Conservation (phyloP, 1,140 invertebrate species). For the Pogonognathellus flavescens region DNA sequence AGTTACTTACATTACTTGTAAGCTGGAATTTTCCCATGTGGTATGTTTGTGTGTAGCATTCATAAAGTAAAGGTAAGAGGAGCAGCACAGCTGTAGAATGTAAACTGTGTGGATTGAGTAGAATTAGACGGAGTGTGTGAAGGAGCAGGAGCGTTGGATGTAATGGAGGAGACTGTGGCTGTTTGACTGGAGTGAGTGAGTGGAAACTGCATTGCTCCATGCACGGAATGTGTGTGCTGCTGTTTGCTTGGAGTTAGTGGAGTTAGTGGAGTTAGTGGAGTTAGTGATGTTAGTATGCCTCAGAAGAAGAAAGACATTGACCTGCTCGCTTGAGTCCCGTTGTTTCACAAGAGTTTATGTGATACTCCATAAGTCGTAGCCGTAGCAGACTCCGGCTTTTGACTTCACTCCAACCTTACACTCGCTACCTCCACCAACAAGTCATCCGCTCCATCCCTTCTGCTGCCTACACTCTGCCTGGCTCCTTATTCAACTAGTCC, state of each 20-base stretch:
- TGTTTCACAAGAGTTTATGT: conserved; percentile 40
- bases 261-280: not conserved
- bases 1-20: too few relatives aligned
- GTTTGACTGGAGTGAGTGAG: conserved; percentile 1
- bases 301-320: conserved; percentile 59
- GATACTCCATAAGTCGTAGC: conserved; percentile 5
- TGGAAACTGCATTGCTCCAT: conserved; percentile 13
- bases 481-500: too few relatives aligned
- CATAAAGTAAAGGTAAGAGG: too few relatives aligned
- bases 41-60: too few relatives aligned
- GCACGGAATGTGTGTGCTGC: not conserved
- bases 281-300: conserved; percentile 33
- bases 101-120: too few relatives aligned
- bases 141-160: too few relatives aligned
- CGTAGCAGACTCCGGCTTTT: not conserved
- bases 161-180: too few relatives aligned
- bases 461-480: too few relatives aligned
- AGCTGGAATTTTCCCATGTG: too few relatives aligned
- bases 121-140: too few relatives aligned
- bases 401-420: not conserved
- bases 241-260: too few relatives aligned
- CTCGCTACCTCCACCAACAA: conserved; percentile 1
- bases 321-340: conserved; percentile 58
- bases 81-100: too few relatives aligned
- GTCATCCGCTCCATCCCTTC: not conserved